These are phyloP conservation scores for Petaurus breviceps DNA, from an alignment of 2,113 vertebrate genomes.

Conservation along the genomic window DNA sequence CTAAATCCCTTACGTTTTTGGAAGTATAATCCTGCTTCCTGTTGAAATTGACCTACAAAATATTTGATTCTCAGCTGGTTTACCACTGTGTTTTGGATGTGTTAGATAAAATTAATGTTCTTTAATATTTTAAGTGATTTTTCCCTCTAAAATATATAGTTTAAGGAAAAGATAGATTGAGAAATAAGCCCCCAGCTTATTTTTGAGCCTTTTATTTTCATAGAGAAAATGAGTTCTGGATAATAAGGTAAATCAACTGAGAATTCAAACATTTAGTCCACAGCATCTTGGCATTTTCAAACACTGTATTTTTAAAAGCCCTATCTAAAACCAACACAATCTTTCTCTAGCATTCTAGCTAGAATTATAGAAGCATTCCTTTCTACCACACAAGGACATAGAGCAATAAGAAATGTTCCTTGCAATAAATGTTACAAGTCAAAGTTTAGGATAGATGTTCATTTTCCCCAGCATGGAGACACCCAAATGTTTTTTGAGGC, in stretches of 20 bases:
- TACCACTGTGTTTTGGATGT: slow-evolving; percentile 11
- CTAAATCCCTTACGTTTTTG: slow-evolving; percentile 34
- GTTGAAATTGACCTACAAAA: slow-evolving; percentile 28
- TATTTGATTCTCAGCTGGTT: background rate
- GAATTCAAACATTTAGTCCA: slow-evolving; percentile 39
- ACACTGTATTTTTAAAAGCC: background rate
- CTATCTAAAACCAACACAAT: background rate
- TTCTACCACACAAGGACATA: background rate
- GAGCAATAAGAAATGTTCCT: background rate
- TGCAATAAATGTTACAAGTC: slow-evolving; percentile 38
- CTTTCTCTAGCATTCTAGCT: background rate
- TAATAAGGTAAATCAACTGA: slow-evolving; percentile 53
- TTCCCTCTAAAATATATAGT: slow-evolving; percentile 4
- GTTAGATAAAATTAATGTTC: slow-evolving; percentile 18
- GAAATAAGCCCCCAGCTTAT: background rate
- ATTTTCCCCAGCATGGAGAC: background rate
- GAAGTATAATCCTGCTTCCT: slow-evolving; percentile 8
- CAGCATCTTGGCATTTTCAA: background rate
- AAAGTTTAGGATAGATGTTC: slow-evolving; percentile 31
- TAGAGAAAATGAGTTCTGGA: slow-evolving; percentile 38
- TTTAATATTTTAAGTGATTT: slow-evolving; percentile 39
- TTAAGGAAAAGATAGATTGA: slow-evolving; percentile 36
- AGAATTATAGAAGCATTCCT: background rate
- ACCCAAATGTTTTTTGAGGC: background rate
- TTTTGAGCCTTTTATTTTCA: slow-evolving; percentile 41